Base-by-base conservation (phyloP, 2,888 invertebrate species). In the Augiades crinisus region DNA sequence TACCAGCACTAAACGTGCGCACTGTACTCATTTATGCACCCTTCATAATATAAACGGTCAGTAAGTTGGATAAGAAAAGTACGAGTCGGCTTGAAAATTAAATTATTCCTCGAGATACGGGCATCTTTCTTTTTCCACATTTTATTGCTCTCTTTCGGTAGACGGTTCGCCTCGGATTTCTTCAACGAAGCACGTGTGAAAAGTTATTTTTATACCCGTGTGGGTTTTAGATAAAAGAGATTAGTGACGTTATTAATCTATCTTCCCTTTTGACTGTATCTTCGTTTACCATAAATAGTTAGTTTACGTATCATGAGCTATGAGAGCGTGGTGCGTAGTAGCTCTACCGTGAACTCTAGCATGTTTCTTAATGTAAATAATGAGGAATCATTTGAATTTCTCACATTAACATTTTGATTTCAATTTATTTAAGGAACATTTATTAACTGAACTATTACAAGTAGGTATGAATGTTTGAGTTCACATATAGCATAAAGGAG, bases 1-100 rank as follows among this genome's bases (percentile, higher is more conserved):
- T 70, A 67, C 56, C 56, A 50, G 52, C 57, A 58, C 70, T 67
- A 68, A 69, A 67, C 72, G 69, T 70, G 59, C 70, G 63, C 59
- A 65, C 73, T 72, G 64, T 63, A 68, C 76, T 84, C 78, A 86
- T 82, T 85, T 83, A 87, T 87, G 86, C 87, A 87, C 87, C 87
- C 87, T 83, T 83, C 79, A 71, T 78, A 49, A 49, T 41, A 49
- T 41, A 77, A 77, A 75, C 79, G 80, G 72, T 78, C 78, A 78
- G 75, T 27, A 27, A 27, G 27, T 71, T 80, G 81, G 73, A 67
- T 77, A 70, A 75, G 75, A 74, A 76, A 72, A 74, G 49, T 49
- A 49, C 47, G 22, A 41, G 17, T 41, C 41, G 41, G 34, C 34
- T 41, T 49, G 49, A 49, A 49, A 49, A 49, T 49, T 49, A 49